phyloP scores from a whole-genome alignment of 2,113 vertebrate species.

The Phocoena phocoena region DNA sequence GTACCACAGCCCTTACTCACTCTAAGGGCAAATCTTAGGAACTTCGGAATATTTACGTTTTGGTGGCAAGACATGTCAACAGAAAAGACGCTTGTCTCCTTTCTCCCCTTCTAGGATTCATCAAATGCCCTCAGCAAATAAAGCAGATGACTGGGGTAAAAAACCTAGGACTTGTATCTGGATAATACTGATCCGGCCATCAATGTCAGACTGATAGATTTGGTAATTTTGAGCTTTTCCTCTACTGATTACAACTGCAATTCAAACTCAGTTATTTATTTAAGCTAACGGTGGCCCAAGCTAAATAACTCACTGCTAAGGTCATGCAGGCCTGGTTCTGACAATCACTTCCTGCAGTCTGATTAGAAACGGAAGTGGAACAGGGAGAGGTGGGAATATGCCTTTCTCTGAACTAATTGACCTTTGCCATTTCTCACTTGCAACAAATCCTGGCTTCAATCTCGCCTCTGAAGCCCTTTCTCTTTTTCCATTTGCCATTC shows the following conservation, averaged over 20 bases:
- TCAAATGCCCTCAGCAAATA: background rate
- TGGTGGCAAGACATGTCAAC: fast-evolving
- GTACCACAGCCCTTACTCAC: background rate
- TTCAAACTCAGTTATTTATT: conserved; percentile 55
- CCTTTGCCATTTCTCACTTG: background rate
- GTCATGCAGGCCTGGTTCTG: conserved; percentile 26
- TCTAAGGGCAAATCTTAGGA: background rate
- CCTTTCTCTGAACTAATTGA: background rate
- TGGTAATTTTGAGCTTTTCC: background rate
- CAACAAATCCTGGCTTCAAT: background rate
- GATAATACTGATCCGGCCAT: background rate
- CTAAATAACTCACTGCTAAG: conserved; percentile 23
- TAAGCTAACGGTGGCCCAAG: conserved; percentile 48
- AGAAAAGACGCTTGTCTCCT: background rate
- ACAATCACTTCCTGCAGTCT: background rate
- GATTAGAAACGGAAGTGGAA: background rate
- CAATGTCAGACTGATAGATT: background rate
- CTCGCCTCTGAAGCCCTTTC: background rate
- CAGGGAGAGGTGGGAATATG: background rate
- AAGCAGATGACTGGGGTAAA: background rate
- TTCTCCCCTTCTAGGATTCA: background rate
- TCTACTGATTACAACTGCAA: conserved; percentile 6
- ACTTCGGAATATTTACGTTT: background rate
- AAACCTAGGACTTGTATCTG: background rate
- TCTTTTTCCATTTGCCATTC: background rate